Percentiles rank a stretch among this genome's conserved stretches.
Conservation (phyloP, 1,140 invertebrate genomes). For the Macrotrachela quadricornifera region DNA sequence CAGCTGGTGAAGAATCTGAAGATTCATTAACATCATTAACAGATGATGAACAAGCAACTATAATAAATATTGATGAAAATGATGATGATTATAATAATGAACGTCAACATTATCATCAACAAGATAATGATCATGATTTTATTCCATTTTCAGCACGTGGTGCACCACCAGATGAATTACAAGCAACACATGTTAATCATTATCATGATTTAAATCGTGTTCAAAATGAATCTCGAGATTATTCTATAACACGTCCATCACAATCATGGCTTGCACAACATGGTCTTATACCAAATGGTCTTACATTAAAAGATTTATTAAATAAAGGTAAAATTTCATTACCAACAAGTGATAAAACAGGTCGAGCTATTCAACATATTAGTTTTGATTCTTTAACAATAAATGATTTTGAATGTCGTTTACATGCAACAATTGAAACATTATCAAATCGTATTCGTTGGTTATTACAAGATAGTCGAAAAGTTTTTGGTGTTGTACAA, state of each 20-base stretch:
- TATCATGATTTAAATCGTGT: constrained; percentile 15
- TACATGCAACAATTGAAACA: constrained; percentile 24
- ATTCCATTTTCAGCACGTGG: background rate
- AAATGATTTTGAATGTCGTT: constrained; percentile 30
- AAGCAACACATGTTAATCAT: constrained; percentile 27
- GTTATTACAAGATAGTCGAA: constrained; percentile 26
- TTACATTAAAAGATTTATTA: constrained; percentile 26
- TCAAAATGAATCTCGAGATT: background rate
- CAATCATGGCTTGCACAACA: constrained; percentile 26
- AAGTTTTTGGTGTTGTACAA: constrained; percentile 27
- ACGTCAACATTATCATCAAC: too few relatives aligned
- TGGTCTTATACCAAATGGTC: constrained; percentile 19
- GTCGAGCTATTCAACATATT: constrained; percentile 19
- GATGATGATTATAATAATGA: too few relatives aligned
- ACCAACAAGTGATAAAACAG: constrained; percentile 21
- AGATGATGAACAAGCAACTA: too few relatives aligned
- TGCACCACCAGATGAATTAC: constrained; percentile 20
- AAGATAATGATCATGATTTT: too few relatives aligned
- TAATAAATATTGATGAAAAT: too few relatives aligned
- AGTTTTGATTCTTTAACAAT: constrained; percentile 28
- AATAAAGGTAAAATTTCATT: constrained; percentile 22
- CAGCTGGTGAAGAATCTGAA: too few relatives aligned
- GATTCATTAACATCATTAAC: too few relatives aligned
- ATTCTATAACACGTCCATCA: constrained; percentile 15
- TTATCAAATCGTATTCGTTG: constrained; percentile 29